Evolutionary conservation across 2,113 vertebrate species (phyloP).

Genomic region (Pristiophorus japonicus): DNA sequence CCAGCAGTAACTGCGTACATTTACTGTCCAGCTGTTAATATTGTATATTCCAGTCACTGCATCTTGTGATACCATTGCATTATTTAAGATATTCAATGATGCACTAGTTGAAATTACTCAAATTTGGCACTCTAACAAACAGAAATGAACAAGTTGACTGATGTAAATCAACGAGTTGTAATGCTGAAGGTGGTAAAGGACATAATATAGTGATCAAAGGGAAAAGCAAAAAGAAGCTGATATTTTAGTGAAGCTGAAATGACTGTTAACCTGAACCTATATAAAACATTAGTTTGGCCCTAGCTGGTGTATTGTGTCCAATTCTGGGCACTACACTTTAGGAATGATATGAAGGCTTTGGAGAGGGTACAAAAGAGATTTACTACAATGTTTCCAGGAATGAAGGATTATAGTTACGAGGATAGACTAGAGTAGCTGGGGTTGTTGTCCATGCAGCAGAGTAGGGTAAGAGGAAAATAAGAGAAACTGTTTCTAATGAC

Average conservation of each 20-base stretch:
- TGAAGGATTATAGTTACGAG: too few relatives aligned
- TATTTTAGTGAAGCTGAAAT: not conserved
- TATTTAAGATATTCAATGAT: not conserved
- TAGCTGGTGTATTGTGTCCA: too few relatives aligned
- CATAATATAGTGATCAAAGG: not conserved
- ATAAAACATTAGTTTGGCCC: too few relatives aligned
- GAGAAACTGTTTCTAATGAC: too few relatives aligned
- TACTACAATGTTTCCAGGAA: too few relatives aligned
- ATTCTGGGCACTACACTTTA: too few relatives aligned
- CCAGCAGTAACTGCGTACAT: not conserved
- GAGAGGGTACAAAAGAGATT: too few relatives aligned
- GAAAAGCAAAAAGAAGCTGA: not conserved
- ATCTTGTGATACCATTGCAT: conserved; percentile 23
- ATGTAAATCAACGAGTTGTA: not conserved
- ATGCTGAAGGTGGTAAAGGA: not conserved
- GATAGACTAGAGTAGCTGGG: too few relatives aligned
- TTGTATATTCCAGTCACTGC: conserved; percentile 17
- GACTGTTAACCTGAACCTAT: not conserved
- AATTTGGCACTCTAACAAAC: conserved; percentile 11
- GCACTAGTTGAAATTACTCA: not conserved
- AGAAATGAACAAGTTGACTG: conserved; percentile 6
- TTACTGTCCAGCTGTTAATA: conserved; percentile 24
- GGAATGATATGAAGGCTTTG: too few relatives aligned
- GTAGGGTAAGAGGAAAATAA: too few relatives aligned
- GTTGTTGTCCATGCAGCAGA: too few relatives aligned